phyloP scores from a whole-genome alignment of 2,888 invertebrate species.

The Agonopterix arenella region DNA sequence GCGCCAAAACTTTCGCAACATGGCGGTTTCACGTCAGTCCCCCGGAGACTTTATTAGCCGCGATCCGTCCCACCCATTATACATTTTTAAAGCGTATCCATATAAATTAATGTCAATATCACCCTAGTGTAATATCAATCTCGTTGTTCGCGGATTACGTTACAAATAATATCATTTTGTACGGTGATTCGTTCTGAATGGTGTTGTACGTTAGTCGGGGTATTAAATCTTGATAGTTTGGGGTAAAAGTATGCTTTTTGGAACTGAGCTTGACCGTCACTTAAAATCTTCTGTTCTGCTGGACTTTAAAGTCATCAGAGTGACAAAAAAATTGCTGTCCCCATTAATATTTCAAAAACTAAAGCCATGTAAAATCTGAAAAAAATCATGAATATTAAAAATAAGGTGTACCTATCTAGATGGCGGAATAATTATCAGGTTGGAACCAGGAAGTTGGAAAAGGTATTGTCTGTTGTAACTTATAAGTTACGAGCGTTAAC shows the following conservation, averaged over 20 bases:
- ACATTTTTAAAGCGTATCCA: constrained; percentile 77
- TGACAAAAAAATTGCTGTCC: no score
- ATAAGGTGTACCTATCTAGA: no score
- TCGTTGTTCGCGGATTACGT: constrained; percentile 74
- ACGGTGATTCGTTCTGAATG: constrained; percentile 75
- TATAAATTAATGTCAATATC: constrained; percentile 76
- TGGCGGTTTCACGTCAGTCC: constrained; percentile 24
- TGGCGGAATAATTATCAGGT: no score
- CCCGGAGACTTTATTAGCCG: constrained; percentile 68
- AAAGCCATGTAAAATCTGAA: no score
- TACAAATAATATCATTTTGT: constrained; percentile 76
- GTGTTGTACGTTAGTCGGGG: constrained; percentile 42
- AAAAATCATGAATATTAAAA: no score
- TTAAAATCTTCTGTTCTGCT: no score
- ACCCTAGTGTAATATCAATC: constrained; percentile 74
- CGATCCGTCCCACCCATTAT: constrained; percentile 64
- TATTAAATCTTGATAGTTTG: constrained; percentile 33
- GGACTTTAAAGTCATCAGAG: no score
- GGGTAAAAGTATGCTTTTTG: neutral
- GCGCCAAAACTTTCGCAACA: constrained; percentile 40
- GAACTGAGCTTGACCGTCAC: no score
- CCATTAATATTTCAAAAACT: no score
- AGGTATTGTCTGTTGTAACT: no score
- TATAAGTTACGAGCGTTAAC: no score
- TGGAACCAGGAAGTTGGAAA: no score